phyloP scores from a whole-genome alignment of 2,888 invertebrate species.

The Erebia palarica region DNA sequence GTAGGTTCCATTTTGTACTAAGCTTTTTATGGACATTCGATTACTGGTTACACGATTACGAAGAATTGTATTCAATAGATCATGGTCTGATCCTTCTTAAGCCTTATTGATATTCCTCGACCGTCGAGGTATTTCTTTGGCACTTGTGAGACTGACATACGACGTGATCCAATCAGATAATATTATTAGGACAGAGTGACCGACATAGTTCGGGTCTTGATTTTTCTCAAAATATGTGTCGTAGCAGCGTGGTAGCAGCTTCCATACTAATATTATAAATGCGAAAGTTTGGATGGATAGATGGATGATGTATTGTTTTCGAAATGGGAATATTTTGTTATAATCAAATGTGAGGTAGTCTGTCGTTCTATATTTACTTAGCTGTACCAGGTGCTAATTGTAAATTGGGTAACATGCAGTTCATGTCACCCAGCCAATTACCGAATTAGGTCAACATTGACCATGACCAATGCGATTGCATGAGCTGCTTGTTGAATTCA shows the following conservation, averaged over 20 bases:
- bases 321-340: not conserved
- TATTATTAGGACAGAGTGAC: not conserved
- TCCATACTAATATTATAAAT: too few relatives aligned
- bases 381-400: not conserved
- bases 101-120: too few relatives aligned
- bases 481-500: not conserved
- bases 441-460: not conserved
- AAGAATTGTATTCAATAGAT: not conserved
- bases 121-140: too few relatives aligned
- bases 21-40: conserved; percentile 6
- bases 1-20: conserved; percentile 3
- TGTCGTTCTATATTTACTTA: not conserved
- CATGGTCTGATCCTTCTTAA: conserved; percentile 2
- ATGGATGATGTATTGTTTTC: too few relatives aligned
- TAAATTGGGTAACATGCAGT: not conserved
- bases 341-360: not conserved
- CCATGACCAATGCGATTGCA: not conserved
- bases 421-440: not conserved
- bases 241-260: too few relatives aligned
- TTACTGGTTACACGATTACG: not conserved
- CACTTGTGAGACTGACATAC: too few relatives aligned
- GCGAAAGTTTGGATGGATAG: too few relatives aligned
- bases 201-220: too few relatives aligned
- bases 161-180: not conserved
- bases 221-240: too few relatives aligned